Percentiles rank a stretch among this genome's conserved stretches.
Evolutionary conservation across 2,797 vertebrate species (phyloP).

Genomic region (Etheostoma nigrum): DNA sequence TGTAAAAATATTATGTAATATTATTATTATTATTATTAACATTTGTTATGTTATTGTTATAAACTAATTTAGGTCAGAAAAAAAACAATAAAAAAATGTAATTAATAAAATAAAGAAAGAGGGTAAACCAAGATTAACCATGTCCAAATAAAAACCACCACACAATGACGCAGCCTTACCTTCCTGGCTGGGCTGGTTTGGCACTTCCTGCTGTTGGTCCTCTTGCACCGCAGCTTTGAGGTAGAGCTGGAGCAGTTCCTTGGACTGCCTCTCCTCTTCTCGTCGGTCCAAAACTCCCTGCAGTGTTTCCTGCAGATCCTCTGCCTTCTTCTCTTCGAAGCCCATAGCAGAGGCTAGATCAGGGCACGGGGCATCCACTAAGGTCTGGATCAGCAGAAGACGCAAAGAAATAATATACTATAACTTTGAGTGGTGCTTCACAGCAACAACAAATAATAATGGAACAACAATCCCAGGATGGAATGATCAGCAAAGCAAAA

Average conservation of each 20-base stretch:
- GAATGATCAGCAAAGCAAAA: neutral
- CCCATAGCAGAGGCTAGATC: slow-evolving; percentile 87
- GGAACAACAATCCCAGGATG: neutral
- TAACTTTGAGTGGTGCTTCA: neutral
- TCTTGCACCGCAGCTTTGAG: slow-evolving; percentile 83
- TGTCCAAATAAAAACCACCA: slow-evolving; percentile 18
- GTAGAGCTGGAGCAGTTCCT: slow-evolving; percentile 92
- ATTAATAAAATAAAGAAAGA: neutral
- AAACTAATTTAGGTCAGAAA: neutral
- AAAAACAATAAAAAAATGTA: neutral
- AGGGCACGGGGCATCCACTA: slow-evolving; percentile 86
- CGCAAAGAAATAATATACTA: neutral
- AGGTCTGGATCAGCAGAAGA: slow-evolving; percentile 78
- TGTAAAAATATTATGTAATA: neutral
- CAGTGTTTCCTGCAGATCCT: slow-evolving; percentile 88
- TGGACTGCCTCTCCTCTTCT: slow-evolving; percentile 93
- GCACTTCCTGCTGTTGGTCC: slow-evolving; percentile 38
- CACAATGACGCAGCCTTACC: slow-evolving; percentile 54
- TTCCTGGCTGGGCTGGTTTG: slow-evolving; percentile 36
- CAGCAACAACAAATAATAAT: neutral
- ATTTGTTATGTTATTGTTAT: neutral
- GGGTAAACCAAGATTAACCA: neutral
- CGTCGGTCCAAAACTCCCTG: slow-evolving; percentile 91
- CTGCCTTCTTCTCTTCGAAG: slow-evolving; percentile 78
- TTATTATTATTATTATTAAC: no score